phyloP scores from a whole-genome alignment of 2,797 vertebrate species.

The Salarias fasciatus region DNA sequence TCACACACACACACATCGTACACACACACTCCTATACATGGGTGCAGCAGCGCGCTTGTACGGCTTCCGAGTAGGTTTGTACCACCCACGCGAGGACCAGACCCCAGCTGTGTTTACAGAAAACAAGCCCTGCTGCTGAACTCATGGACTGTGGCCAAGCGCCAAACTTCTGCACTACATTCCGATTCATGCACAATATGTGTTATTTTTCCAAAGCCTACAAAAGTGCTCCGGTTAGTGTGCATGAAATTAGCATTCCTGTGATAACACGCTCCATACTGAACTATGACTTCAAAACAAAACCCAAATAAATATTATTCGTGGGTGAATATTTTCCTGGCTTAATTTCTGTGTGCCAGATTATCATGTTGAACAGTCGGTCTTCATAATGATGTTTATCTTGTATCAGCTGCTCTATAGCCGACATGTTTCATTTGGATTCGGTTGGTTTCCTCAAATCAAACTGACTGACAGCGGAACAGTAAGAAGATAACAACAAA shows the following conservation, averaged over 20 bases:
- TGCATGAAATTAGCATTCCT: background rate
- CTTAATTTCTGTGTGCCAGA: background rate
- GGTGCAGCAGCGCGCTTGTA: slow-evolving; percentile 30
- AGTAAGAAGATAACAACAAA: no score
- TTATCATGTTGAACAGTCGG: no score
- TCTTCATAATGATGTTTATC: no score
- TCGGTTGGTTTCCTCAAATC: no score
- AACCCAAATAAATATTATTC: background rate
- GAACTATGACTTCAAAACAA: no score
- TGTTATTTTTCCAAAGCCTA: slow-evolving; percentile 2
- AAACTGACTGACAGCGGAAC: no score
- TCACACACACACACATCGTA: slow-evolving; percentile 20
- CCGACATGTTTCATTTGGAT: no score
- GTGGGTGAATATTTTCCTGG: background rate
- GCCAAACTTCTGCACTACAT: slow-evolving; percentile 34
- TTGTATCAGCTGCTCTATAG: no score
- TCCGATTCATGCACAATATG: slow-evolving; percentile 20
- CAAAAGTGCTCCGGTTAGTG: background rate
- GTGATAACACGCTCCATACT: background rate
- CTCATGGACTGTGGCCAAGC: slow-evolving; percentile 38
- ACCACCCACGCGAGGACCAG: slow-evolving; percentile 51
- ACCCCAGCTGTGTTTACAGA: slow-evolving; percentile 70
- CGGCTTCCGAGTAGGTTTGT: slow-evolving; percentile 59
- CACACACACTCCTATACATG: slow-evolving; percentile 23
- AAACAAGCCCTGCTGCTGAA: slow-evolving; percentile 63